Base-by-base conservation (phyloP, 2,113 vertebrate species). In the Pseudorasbora parva region DNA sequence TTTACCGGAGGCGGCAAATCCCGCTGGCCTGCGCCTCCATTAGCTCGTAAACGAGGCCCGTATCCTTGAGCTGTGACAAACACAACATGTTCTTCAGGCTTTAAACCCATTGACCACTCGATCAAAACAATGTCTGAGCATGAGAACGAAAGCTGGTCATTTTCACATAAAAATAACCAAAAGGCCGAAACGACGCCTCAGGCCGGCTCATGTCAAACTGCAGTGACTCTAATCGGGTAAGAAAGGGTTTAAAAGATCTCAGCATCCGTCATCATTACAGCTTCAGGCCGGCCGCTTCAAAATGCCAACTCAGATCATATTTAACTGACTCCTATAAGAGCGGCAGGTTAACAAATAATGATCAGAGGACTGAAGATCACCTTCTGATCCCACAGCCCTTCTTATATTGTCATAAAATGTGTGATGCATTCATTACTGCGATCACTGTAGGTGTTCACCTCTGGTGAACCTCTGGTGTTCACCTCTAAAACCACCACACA, bases 261-360 rank as follows among this genome's bases (percentile, higher is more conserved):
- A 47, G 77, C 25, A 78, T 78, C 77, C 5, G 64, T 79, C 77
- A 79, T 62, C 23, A 79, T 64, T 62, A 79, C 64, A 43, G 75
- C 54, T 78, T 12, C 56, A 43, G 56, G 75, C 59, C 43, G 27
- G 8, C 47, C 4, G 17, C 37, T 56, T 33, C 49, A 56, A 79
- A 79, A 79, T 19, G 59, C 15, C 77, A 79, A 64, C 64, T 79
- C 11, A 64, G 57, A 64, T 79, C 57, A 79, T 33, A 49, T 79
- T 64, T 79, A 79, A 79, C 64, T 47, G 59, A 62, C 77, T 43
- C 27, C 43, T 47, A 19, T 47, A 79, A 79, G 59, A 19, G 27
- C 27, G 25, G 43, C 77, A 64, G 77, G 77, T 79, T 79, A 64
- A 79, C 64, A 79, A 79, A 79, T 49, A 64, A 59, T 33, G 57